phyloP scores from a whole-genome alignment of 2,888 invertebrate genomes.

The Cataglyphis rosenhaueri region DNA sequence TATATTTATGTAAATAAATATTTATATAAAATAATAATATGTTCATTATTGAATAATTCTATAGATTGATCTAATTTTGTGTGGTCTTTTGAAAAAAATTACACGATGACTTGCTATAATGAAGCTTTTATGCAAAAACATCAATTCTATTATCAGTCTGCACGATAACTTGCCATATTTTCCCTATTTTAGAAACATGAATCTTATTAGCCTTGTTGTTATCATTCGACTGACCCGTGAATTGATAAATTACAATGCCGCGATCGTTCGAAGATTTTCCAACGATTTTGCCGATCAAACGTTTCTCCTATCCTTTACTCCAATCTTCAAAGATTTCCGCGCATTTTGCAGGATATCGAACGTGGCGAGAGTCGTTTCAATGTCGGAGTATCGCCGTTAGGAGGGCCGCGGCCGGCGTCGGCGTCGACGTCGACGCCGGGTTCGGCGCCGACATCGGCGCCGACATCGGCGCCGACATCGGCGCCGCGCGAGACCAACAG shows the following conservation, averaged over 20 bases:
- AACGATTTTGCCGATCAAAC: not conserved
- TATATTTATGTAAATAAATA: not conserved
- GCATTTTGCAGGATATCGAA: constrained; percentile 80
- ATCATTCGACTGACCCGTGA: not conserved
- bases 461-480: not conserved
- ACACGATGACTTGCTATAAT: not conserved
- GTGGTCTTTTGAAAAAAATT: not conserved
- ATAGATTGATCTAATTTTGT: not conserved
- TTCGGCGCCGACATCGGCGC: not conserved
- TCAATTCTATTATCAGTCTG: not conserved
- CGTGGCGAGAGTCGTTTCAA: constrained; percentile 75
- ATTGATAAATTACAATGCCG: not conserved
- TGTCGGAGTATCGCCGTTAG: constrained; percentile 11
- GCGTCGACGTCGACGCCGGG: constrained; percentile 58
- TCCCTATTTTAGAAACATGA: not conserved
- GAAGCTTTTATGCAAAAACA: not conserved
- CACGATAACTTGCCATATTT: not conserved
- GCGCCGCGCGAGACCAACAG: constrained; percentile 8
- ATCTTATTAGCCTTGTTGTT: not conserved
- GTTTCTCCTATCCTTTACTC: too few relatives aligned
- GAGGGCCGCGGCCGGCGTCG: constrained; percentile 55
- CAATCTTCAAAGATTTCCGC: not conserved
- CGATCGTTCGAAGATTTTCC: not conserved
- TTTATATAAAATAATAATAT: not conserved
- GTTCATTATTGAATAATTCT: not conserved